phyloP scores from a whole-genome alignment of 2,888 invertebrate genomes.

The Brachynemurus nebulosus region DNA sequence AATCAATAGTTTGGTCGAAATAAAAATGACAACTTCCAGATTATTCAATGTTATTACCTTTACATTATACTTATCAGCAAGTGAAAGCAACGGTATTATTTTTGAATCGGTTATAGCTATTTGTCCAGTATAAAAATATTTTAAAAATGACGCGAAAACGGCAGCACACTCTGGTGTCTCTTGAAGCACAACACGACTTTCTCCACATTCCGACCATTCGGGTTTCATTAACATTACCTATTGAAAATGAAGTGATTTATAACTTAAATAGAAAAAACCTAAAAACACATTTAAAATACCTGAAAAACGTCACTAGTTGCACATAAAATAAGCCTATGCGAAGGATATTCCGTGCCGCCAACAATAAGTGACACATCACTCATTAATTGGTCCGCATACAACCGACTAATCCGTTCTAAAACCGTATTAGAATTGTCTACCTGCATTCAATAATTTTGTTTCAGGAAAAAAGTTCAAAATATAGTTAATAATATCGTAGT shows the following conservation, averaged over 20 bases:
- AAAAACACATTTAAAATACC: slow-evolving; percentile 38
- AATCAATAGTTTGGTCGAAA: no score
- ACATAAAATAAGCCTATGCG: slow-evolving; percentile 82
- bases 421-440: slow-evolving; percentile 77
- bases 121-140: slow-evolving; percentile 79
- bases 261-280: slow-evolving; percentile 1
- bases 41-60: slow-evolving; percentile 48
- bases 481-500: no score
- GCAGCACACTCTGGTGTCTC: slow-evolving; percentile 74
- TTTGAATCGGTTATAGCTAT: slow-evolving; percentile 71
- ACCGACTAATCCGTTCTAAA: slow-evolving; percentile 62
- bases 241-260: slow-evolving; percentile 19
- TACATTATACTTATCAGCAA: slow-evolving; percentile 93
- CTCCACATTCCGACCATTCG: slow-evolving; percentile 83
- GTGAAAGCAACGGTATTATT: slow-evolving; percentile 73
- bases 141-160: slow-evolving; percentile 79
- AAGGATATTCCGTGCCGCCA: slow-evolving; percentile 66
- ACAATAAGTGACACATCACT: slow-evolving; percentile 80
- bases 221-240: slow-evolving; percentile 91
- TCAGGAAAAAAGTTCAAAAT: no score
- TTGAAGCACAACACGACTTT: slow-evolving; percentile 67
- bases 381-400: slow-evolving; percentile 77
- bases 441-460: no score
- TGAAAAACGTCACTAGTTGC: slow-evolving; percentile 93
- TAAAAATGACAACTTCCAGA: no score